Base-by-base conservation (phyloP, 2,888 invertebrate genomes). In the Cetonia aurata region DNA sequence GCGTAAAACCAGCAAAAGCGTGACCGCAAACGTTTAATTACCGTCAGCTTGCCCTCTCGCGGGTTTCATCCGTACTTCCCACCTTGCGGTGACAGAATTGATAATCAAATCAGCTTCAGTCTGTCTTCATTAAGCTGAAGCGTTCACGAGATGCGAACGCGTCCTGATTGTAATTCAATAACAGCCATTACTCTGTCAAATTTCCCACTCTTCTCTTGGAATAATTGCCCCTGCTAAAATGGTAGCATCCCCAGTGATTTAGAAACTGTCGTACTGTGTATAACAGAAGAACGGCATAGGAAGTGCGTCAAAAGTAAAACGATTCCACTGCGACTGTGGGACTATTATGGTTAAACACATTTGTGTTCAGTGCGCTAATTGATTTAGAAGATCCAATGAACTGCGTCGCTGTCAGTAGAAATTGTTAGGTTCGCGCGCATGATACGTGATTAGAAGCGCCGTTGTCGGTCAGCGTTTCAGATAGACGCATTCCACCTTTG, bases 111-210 rank as follows among this genome's bases (percentile, higher is more conserved):
- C 77, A 76, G 15, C 68, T 66, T 74, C 74, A 73, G 73, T 77
- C 75, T 75, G 77, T 77, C 77, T 77, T 77, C 77, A 77, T 77
- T 77, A 77, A 70, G 71, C 67, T 72, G 62, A 57, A 10, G 19
- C 52, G 17, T 69, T 72, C 74, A 70, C 73, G 75, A 75, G 77
- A 76, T 75, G 72, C 74, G 73, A 74, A 74, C 75, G 72, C 75
- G 76, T 77, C 75, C 75, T 76, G 73, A 75, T 75, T 76, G 75
- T 77, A 77, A 77, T 77, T 77, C 77, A 75, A 77, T 77, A 76
- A 75, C 75, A 72, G 74, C 71, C 74, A 74, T 77, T 76, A 75
- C 77, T 72, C 74, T 74, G 73, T 73, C 72, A 75, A 74, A 77
- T 77, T 77, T 75, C 69, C 70, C 72, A 73, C 62, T 65, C 62